Conservation (phyloP, 2,113 vertebrate genomes). For the Sterrhoptilus dennistouni region DNA sequence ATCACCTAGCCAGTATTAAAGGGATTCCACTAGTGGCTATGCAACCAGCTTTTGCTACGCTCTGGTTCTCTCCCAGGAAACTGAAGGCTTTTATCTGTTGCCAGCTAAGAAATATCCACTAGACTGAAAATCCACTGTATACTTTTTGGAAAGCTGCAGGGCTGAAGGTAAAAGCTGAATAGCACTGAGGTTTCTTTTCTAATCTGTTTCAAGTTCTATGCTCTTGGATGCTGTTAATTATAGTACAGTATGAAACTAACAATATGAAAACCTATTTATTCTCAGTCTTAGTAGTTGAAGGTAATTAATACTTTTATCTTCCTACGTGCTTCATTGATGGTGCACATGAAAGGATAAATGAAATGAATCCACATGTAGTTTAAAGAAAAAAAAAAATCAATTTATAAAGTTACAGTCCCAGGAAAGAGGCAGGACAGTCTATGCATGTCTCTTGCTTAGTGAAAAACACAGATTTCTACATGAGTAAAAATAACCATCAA, state of each 20-base stretch:
- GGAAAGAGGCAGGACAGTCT: background rate
- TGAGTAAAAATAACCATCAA: background rate
- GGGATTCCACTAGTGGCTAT: background rate
- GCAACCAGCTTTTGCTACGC: background rate
- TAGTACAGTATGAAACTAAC: background rate
- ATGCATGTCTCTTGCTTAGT: background rate
- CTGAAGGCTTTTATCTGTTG: conserved; percentile 42
- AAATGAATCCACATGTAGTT: background rate
- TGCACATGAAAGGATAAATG: background rate
- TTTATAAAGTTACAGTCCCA: background rate
- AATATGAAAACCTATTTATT: conserved; percentile 17
- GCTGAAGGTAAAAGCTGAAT: conserved; percentile 5
- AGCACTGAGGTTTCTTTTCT: conserved; percentile 1
- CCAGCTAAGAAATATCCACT: conserved; percentile 16
- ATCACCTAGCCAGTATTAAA: conserved; percentile 35
- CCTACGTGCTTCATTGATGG: background rate
- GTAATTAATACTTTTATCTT: conserved; percentile 51
- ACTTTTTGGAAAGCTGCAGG: background rate
- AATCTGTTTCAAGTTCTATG: conserved; percentile 20
- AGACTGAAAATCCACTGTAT: background rate
- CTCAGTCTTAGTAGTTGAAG: background rate
- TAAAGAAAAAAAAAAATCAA: background rate
- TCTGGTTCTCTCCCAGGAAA: conserved; percentile 16
- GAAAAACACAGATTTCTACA: background rate
- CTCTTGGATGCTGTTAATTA: conserved; percentile 18